Percentiles rank a stretch among this genome's conserved stretches.
Evolutionary conservation across 2,797 vertebrate genomes (phyloP).

Genomic region (Rhinophrynus dorsalis): DNA sequence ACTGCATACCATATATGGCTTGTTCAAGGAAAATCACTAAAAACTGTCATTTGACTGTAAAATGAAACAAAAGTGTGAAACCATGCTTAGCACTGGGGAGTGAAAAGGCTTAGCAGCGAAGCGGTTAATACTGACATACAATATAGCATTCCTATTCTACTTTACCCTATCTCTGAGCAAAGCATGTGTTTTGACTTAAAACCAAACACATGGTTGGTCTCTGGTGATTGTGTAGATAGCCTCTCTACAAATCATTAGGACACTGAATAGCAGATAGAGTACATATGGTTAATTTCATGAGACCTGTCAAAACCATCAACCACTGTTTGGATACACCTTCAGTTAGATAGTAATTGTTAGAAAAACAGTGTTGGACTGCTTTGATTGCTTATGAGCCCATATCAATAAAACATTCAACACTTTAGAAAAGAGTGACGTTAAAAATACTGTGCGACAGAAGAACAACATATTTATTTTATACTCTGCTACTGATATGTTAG

Average conservation of each 20-base stretch:
- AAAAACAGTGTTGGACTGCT: neutral
- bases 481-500: too few species aligned
- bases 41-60: too few species aligned
- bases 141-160: too few species aligned
- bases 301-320: neutral
- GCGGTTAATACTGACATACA: too few species aligned
- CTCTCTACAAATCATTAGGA: constrained; percentile 6
- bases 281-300: neutral
- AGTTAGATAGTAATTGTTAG: constrained; percentile 7
- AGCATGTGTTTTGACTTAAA: neutral
- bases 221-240: neutral
- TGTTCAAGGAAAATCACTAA: too few species aligned
- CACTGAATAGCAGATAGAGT: neutral
- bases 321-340: neutral
- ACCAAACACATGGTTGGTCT: neutral
- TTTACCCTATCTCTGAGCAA: too few species aligned
- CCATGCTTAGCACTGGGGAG: too few species aligned
- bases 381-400: neutral
- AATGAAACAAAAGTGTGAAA: too few species aligned
- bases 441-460: constrained; percentile 1
- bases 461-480: neutral
- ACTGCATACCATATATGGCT: too few species aligned
- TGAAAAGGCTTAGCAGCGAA: too few species aligned
- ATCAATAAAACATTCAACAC: constrained; percentile 12
- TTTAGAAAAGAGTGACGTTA: neutral